A percentile compares a stretch with the other conserved stretches of the same genome.
Conservation (phyloP, 1,140 invertebrate genomes). For the Saxidomus purpurata region DNA sequence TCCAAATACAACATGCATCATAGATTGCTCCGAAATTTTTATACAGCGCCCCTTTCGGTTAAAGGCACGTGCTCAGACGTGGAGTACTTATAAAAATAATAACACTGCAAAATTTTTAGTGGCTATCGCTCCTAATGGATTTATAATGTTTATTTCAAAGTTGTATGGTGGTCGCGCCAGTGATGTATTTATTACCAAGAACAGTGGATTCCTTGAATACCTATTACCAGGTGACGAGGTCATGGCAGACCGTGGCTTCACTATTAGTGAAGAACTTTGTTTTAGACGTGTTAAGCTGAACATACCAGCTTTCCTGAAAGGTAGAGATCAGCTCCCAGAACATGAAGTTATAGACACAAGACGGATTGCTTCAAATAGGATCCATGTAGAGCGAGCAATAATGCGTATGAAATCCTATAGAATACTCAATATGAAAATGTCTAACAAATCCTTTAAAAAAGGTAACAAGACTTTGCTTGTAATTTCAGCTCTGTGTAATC, state of each 20-base stretch:
- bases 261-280: conserved; percentile 67
- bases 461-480: conserved; percentile 23
- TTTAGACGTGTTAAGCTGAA: conserved; percentile 41
- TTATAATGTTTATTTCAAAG: conserved; percentile 49
- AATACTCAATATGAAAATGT: conserved; percentile 5
- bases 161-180: conserved; percentile 56
- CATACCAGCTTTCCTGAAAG: conserved; percentile 68
- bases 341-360: conserved; percentile 51
- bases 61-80: conserved; percentile 54
- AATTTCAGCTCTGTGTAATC: conserved; percentile 19
- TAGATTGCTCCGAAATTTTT: conserved; percentile 71
- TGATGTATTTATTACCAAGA: conserved; percentile 49
- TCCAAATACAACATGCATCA: conserved; percentile 56
- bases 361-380: conserved; percentile 58
- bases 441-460: background rate
- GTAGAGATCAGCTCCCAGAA: conserved; percentile 45
- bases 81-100: conserved; percentile 66
- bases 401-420: conserved; percentile 27
- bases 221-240: conserved; percentile 54
- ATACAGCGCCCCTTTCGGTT: conserved; percentile 63
- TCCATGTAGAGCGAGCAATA: conserved; percentile 58
- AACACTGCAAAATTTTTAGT: conserved; percentile 79
- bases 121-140: conserved; percentile 76
- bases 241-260: conserved; percentile 61
- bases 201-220: conserved; percentile 45